Conservation (phyloP, 1,140 invertebrate genomes). For the Zaprionus nigranus region DNA sequence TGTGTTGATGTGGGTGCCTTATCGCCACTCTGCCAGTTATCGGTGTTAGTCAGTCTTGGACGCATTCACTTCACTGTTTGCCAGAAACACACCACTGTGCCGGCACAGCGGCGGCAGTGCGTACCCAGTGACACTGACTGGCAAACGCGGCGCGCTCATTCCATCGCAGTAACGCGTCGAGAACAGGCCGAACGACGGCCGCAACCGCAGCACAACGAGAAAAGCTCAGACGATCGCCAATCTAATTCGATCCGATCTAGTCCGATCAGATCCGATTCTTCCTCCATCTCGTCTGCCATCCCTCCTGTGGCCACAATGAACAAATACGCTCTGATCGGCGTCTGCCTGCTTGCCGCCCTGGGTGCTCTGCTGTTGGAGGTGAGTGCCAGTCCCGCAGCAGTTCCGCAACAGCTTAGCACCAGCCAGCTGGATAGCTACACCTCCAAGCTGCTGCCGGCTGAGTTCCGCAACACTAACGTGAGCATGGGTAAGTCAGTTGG, state of each 20-base stretch:
- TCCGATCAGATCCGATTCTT: background rate
- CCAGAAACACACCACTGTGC: slow-evolving; percentile 20
- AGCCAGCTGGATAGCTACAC: slow-evolving; percentile 60
- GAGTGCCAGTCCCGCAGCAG: slow-evolving; percentile 48
- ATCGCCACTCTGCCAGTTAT: background rate
- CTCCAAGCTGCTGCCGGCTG: slow-evolving; percentile 61
- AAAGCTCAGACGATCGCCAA: slow-evolving; percentile 9
- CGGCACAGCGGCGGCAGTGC: slow-evolving; percentile 10
- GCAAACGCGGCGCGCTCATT: slow-evolving; percentile 26
- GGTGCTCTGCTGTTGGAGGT: slow-evolving; percentile 62
- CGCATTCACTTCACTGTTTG: slow-evolving; percentile 3
- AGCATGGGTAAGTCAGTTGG: slow-evolving; percentile 56
- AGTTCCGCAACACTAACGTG: slow-evolving; percentile 70
- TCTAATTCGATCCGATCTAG: slow-evolving; percentile 1
- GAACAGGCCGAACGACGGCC: slow-evolving; percentile 23
- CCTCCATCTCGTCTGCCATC: background rate
- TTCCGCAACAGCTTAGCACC: slow-evolving; percentile 25
- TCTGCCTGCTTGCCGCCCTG: slow-evolving; percentile 61
- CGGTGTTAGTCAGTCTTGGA: background rate
- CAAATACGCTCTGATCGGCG: slow-evolving; percentile 54
- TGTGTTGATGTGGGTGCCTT: background rate
- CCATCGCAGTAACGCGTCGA: slow-evolving; percentile 27
- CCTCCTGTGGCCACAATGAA: slow-evolving; percentile 46
- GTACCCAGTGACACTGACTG: slow-evolving; percentile 2
- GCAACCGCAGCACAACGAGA: slow-evolving; percentile 2